Conservation (phyloP, 2,113 vertebrate genomes). For the Gallinago undulata region DNA sequence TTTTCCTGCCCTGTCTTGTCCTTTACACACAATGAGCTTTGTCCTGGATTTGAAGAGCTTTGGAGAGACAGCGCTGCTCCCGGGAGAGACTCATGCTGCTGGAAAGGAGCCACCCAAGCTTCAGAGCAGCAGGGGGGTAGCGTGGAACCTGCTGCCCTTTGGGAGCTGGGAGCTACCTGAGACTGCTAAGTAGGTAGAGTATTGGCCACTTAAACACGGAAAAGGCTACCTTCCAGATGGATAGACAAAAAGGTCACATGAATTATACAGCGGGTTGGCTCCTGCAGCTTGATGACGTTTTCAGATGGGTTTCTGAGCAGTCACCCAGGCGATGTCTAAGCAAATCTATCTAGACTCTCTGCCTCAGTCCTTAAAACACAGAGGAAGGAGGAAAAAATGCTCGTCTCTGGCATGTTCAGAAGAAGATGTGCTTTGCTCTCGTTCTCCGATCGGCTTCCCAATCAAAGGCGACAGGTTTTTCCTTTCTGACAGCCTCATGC, state of each 20-base stretch:
- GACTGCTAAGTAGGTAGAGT: not conserved
- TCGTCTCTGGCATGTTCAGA: fast-evolving
- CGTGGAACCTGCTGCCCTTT: not conserved
- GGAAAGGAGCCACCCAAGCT: not conserved
- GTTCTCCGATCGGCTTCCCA: not conserved
- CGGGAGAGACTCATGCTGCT: not conserved
- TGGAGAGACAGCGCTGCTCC: fast-evolving
- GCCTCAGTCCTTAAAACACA: not conserved
- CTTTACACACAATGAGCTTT: fast-evolving
- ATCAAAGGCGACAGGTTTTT: not conserved
- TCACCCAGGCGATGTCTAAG: not conserved
- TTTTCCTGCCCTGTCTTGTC: not conserved
- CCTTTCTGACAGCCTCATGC: not conserved
- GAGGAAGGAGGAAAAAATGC: not conserved
- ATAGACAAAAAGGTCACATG: not conserved
- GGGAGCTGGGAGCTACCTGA: not conserved
- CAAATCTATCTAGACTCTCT: not conserved
- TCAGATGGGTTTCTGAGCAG: not conserved
- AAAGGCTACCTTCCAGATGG: not conserved
- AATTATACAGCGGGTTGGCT: not conserved
- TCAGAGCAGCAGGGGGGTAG: not conserved
- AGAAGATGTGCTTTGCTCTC: fast-evolving
- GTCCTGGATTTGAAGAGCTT: not conserved
- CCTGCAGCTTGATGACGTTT: not conserved
- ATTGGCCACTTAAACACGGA: not conserved